Percentiles rank a stretch among this genome's conserved stretches.
phyloP scores from a whole-genome alignment of 1,140 invertebrate genomes.

The Aphelinus certus region DNA sequence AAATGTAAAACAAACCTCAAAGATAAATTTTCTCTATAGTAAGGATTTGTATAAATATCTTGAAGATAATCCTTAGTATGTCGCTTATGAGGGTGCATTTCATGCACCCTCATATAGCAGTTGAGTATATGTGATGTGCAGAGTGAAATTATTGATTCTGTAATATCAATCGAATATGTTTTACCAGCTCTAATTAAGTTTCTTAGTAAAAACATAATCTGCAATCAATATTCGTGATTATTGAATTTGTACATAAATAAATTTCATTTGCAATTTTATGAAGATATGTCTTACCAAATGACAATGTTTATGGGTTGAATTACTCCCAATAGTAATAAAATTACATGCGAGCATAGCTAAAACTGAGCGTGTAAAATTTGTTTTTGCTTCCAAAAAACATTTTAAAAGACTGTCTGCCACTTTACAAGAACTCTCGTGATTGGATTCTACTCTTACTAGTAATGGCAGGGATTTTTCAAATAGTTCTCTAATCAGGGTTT shows the following conservation, averaged over 20 bases:
- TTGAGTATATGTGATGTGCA: constrained; percentile 51
- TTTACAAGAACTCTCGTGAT: constrained; percentile 45
- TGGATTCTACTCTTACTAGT: constrained; percentile 47
- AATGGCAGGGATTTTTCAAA: constrained; percentile 59
- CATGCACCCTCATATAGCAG: constrained; percentile 57
- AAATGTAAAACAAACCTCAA: constrained; percentile 47
- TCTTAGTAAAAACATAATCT: constrained; percentile 58
- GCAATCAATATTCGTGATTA: constrained; percentile 37
- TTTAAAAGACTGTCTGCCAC: constrained; percentile 52
- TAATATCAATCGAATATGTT: constrained; percentile 44
- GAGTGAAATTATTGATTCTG: constrained; percentile 52
- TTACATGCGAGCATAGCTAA: constrained; percentile 53
- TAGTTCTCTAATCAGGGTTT: constrained; percentile 53
- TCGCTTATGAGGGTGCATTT: constrained; percentile 57
- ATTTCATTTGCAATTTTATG: constrained; percentile 11
- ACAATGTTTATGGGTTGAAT: constrained; percentile 56
- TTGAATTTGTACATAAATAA: constrained; percentile 12
- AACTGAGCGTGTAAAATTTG: constrained; percentile 50
- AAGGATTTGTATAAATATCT: constrained; percentile 48
- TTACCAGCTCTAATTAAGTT: constrained; percentile 51
- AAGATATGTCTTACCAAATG: constrained; percentile 50
- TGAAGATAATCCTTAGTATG: constrained; percentile 54
- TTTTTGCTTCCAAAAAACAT: constrained; percentile 54
- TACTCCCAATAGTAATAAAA: constrained; percentile 53
- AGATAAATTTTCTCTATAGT: constrained; percentile 48